Evolutionary conservation across 2,113 vertebrate species (phyloP), one percentile per base, ranked within the genome.

Genomic region (Cricetomys ansorgei): DNA sequence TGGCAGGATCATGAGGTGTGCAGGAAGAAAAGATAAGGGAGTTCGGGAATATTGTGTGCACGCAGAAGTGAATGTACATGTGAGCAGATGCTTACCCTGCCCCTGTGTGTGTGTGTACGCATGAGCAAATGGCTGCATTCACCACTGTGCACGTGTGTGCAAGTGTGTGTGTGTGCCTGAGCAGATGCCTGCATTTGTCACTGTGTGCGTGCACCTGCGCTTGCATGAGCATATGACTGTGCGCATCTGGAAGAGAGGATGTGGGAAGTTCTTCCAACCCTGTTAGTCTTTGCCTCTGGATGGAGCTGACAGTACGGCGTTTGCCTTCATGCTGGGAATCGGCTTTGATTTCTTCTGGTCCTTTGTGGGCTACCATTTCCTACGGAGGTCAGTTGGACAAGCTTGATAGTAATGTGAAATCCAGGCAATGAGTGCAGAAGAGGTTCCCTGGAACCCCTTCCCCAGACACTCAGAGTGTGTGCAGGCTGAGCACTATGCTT

Each of bases 321-420:
- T 34, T 0, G 8, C 19, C 31, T 21, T 13, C 34, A 19, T 0
- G 0, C 34, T 55, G 72, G n/a, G n/a, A 90, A 12, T 19, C 25
- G 37, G 65, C 90, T 65, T 75, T 81, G 0, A 29, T 40, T 45
- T 40, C 29, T 34, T 89, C 65, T 89, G 94, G 96, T 76, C 76
- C 83, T 79, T 84, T 0, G 19, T 29, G 65, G 67, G 16, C 31
- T 3, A 43, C 9, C 21, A 40, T 55, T 53, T 5, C 27, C 23
- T 29, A 3, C 64, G 92, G 96, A 92, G 79, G n/a, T 2, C 0
- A n/a, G 91, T 62, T 93, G 57, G 94, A 93, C 96, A 67, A 91
- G 92, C 89, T 81, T 80, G 92, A 96, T 57, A 89, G 97, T 7
- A 34, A 95, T 95, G 89, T 94, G 97, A 97, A 15, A 37, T 62